Conservation (phyloP, 30 jellyfish, hydroid and myxozoan species). For the Morbakka virulenta region DNA sequence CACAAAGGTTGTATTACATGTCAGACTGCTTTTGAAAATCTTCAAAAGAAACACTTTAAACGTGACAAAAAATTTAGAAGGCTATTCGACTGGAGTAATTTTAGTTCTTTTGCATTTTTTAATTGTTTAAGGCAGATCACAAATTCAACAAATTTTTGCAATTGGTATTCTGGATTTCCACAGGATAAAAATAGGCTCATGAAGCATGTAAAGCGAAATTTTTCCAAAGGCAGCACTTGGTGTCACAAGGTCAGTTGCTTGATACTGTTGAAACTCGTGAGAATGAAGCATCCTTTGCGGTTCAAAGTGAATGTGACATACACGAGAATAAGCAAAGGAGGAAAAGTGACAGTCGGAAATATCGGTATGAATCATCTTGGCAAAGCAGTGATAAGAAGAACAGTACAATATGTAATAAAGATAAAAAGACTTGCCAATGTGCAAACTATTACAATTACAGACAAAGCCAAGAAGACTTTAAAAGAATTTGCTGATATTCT, state of each 20-base stretch:
- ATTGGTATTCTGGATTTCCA: background rate
- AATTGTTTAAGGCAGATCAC: conserved; percentile 9
- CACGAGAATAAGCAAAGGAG: conserved; percentile 28
- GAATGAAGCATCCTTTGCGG: conserved; percentile 17
- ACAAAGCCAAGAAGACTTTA: too few relatives aligned
- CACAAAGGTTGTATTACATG: conserved; percentile 1
- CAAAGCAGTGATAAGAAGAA: conserved; percentile 20
- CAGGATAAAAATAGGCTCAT: conserved; percentile 8
- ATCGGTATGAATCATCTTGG: conserved; percentile 35
- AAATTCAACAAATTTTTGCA: conserved; percentile 14
- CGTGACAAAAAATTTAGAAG: background rate
- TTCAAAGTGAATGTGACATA: conserved; percentile 10
- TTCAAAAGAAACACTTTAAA: background rate
- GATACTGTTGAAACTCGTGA: conserved; percentile 19
- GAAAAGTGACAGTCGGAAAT: conserved; percentile 32
- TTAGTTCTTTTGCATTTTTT: background rate
- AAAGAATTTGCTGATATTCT: conserved; percentile 11
- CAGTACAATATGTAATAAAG: conserved; percentile 19
- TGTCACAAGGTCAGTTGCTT: conserved; percentile 35
- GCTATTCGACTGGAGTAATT: conserved; percentile 30
- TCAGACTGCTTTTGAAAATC: conserved; percentile 1
- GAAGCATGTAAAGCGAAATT: conserved; percentile 21
- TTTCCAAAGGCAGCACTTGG: conserved; percentile 41
- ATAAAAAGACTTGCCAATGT: conserved; percentile 11
- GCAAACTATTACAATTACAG: conserved; percentile 20